A percentile compares a stretch with the other conserved stretches of the same genome.
phyloP scores from a whole-genome alignment of 1,140 invertebrate species.

The Colletes latitarsis region DNA sequence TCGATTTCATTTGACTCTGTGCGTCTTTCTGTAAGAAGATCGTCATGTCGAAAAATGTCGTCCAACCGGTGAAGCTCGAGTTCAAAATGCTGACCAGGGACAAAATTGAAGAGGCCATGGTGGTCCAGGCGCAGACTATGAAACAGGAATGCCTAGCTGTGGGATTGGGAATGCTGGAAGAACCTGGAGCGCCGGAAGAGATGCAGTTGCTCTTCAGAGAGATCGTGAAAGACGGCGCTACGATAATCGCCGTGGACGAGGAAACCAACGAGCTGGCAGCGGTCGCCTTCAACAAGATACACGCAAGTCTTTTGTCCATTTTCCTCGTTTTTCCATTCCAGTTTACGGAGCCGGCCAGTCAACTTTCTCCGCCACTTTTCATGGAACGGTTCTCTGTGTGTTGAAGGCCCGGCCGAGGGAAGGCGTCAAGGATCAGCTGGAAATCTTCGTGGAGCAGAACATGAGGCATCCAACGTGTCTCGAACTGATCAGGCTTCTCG shows the following conservation, averaged over 20 bases:
- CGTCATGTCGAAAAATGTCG: not conserved
- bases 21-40: too few species aligned
- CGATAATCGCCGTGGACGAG: constrained; percentile 67
- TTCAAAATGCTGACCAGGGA: constrained; percentile 58
- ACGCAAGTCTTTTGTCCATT: constrained; percentile 52
- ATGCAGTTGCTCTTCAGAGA: constrained; percentile 65
- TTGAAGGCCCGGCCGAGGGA: constrained; percentile 70
- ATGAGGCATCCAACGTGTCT: constrained; percentile 80
- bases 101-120: constrained; percentile 56
- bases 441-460: constrained; percentile 81
- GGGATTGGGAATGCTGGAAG: constrained; percentile 66
- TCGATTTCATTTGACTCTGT: too few species aligned
- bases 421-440: constrained; percentile 80
- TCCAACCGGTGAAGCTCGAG: constrained; percentile 42
- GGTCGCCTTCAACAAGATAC: constrained; percentile 72
- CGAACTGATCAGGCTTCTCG: constrained; percentile 82
- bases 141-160: constrained; percentile 61
- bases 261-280: constrained; percentile 64
- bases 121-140: constrained; percentile 62
- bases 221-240: constrained; percentile 68
- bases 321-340: not conserved
- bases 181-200: constrained; percentile 66
- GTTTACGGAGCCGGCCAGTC: too few species aligned
- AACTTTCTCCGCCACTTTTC: not conserved
- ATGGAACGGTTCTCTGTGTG: constrained; percentile 3